phyloP scores from a whole-genome alignment of 2,113 vertebrate species.

The Ceuthmochares aereus region DNA sequence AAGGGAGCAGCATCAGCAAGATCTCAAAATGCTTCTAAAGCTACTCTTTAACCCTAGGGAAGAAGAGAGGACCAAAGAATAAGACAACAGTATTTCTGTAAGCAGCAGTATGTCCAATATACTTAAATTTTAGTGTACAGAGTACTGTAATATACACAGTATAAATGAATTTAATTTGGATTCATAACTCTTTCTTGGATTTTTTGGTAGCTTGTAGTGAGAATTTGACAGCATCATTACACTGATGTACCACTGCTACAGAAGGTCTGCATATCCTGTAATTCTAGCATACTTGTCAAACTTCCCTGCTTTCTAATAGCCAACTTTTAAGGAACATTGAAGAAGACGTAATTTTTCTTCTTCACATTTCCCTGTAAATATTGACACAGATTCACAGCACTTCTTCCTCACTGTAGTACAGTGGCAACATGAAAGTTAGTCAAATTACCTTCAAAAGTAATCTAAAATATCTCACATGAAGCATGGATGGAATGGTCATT shows the following conservation, averaged over 20 bases:
- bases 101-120: not conserved
- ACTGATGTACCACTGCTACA: not conserved
- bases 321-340: not conserved
- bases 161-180: not conserved
- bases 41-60: not conserved
- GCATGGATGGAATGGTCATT: fast-evolving
- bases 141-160: not conserved
- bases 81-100: not conserved
- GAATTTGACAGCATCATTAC: not conserved
- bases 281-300: not conserved
- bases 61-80: not conserved
- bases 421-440: not conserved
- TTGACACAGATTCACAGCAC: not conserved
- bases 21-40: not conserved
- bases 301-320: not conserved
- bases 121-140: not conserved
- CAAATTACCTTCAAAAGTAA: not conserved
- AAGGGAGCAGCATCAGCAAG: not conserved
- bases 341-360: not conserved
- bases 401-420: not conserved
- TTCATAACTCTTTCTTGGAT: not conserved
- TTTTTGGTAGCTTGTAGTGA: not conserved
- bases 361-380: not conserved
- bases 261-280: not conserved
- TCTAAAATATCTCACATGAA: not conserved